phyloP scores from a whole-genome alignment of 2,797 vertebrate species.

The Malurus leucopterus region DNA sequence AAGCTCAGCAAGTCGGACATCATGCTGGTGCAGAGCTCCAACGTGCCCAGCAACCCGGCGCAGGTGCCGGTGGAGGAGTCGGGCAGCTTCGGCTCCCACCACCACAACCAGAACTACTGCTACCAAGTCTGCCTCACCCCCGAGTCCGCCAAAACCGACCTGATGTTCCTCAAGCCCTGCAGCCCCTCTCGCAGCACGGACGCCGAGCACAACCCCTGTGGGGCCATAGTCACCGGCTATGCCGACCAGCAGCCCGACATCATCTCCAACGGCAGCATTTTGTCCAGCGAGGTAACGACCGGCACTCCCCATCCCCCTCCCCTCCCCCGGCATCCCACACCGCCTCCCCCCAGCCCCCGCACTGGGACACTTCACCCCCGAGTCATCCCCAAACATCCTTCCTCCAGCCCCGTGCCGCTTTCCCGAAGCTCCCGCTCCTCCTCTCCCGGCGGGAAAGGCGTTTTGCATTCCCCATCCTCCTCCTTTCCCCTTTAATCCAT shows the following conservation, averaged over 20 bases:
- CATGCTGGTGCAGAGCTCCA: slow-evolving; percentile 93
- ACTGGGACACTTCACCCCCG: neutral
- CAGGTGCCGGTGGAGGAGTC: slow-evolving; percentile 88
- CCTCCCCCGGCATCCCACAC: neutral
- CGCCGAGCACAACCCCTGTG: slow-evolving; percentile 90
- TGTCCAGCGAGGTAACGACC: slow-evolving; percentile 91
- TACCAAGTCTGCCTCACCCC: slow-evolving; percentile 98
- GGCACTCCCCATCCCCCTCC: neutral
- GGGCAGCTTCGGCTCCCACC: slow-evolving; percentile 87
- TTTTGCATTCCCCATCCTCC: neutral
- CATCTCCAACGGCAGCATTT: slow-evolving; percentile 95
- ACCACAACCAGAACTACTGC: slow-evolving; percentile 96
- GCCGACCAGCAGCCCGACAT: slow-evolving; percentile 96
- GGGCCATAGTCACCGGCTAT: slow-evolving; percentile 89
- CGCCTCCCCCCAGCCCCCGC: neutral
- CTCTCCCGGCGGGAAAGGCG: neutral
- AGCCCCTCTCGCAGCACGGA: slow-evolving; percentile 90
- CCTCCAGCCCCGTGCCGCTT: neutral
- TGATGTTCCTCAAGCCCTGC: slow-evolving; percentile 97
- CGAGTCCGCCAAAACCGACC: slow-evolving; percentile 96
- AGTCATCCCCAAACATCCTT: neutral
- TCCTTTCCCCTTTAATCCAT: neutral
- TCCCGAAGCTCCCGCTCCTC: neutral
- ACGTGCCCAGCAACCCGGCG: slow-evolving; percentile 78
- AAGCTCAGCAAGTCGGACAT: slow-evolving; percentile 98